Evolutionary conservation across 2,113 vertebrate species (phyloP).

Genomic region (Callipepla squamata): DNA sequence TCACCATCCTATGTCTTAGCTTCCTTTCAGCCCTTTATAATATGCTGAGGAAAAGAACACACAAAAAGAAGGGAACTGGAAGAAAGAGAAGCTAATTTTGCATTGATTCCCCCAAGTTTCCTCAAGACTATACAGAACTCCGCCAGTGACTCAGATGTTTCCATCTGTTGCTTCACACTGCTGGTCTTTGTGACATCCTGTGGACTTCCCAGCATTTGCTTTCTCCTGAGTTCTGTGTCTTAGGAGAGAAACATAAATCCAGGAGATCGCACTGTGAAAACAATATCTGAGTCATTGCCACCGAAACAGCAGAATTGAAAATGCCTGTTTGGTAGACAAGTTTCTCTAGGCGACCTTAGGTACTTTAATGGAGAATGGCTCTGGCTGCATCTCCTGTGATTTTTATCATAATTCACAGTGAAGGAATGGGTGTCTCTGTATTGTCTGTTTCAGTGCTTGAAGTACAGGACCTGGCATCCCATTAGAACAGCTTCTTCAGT

Average conservation of each 20-base stretch:
- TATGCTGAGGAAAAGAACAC: background rate
- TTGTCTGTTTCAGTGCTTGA: background rate
- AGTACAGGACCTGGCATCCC: constrained; percentile 12
- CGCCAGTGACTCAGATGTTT: background rate
- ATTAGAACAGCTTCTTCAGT: background rate
- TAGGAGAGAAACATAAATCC: background rate
- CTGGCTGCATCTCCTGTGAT: background rate
- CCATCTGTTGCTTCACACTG: background rate
- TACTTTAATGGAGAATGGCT: background rate
- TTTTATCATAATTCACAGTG: background rate
- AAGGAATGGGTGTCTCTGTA: background rate
- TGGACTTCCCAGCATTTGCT: background rate
- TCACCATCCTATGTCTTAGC: background rate
- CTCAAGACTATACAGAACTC: background rate
- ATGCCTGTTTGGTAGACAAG: background rate
- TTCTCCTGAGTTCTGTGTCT: background rate
- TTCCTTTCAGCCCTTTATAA: background rate
- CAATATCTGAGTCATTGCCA: background rate
- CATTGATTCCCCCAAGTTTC: background rate
- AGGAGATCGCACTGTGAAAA: background rate
- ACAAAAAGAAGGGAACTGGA: background rate
- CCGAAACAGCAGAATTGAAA: background rate
- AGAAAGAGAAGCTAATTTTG: background rate
- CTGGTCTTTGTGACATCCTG: background rate
- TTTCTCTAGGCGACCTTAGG: background rate